Evolutionary conservation across 2,797 vertebrate species (phyloP).

Genomic region (Podargus strigoides): DNA sequence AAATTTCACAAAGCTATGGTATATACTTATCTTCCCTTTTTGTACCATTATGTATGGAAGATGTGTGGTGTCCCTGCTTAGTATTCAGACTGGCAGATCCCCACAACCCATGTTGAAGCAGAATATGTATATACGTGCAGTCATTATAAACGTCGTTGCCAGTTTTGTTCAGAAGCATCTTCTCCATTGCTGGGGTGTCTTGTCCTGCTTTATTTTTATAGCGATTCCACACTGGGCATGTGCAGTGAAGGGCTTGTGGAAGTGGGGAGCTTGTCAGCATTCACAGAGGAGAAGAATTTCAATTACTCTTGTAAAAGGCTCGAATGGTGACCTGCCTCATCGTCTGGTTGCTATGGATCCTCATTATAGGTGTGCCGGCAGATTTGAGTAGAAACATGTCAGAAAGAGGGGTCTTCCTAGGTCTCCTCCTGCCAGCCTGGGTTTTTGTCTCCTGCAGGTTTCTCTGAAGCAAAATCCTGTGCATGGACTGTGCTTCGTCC

Average conservation of each 20-base stretch:
- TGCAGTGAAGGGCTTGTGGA: background rate
- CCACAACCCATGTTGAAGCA: background rate
- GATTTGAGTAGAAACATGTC: background rate
- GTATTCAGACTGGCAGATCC: slow-evolving; percentile 7
- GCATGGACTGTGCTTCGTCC: background rate
- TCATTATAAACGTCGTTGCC: background rate
- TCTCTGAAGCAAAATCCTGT: background rate
- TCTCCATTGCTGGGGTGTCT: background rate
- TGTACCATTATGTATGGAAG: background rate
- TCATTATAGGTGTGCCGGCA: rapidly evolving
- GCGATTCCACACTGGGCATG: background rate
- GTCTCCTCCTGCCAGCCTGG: background rate
- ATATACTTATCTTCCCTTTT: background rate
- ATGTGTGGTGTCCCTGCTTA: background rate
- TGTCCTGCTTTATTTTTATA: background rate
- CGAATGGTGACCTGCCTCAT: background rate
- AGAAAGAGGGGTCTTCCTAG: background rate
- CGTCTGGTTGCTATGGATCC: background rate
- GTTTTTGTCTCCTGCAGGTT: background rate
- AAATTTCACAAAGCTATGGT: background rate
- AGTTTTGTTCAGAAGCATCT: background rate
- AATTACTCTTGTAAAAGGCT: background rate
- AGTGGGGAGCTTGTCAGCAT: background rate
- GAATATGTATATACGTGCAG: background rate
- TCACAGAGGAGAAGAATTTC: background rate